Conservation (phyloP, 2,113 vertebrate genomes). For the Aspidoscelis tigris region DNA sequence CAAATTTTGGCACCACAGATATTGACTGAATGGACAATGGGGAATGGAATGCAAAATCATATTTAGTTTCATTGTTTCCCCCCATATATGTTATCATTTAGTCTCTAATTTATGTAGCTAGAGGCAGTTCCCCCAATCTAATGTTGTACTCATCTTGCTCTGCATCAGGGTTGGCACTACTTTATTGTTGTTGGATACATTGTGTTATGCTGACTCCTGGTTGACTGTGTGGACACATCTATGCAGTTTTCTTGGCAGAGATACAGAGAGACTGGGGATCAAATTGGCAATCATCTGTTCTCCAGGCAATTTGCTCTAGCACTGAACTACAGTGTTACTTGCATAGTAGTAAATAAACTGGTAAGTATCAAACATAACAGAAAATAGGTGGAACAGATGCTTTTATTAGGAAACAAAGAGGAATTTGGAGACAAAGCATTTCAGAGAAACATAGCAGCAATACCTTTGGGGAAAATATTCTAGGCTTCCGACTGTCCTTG, state of each 20-base stretch:
- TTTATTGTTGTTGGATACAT: no score
- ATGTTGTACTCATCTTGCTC: background rate
- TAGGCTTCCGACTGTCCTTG: constrained; percentile 60
- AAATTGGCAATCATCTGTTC: no score
- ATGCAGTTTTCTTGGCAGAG: background rate
- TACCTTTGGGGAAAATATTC: constrained; percentile 44
- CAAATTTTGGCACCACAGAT: no score
- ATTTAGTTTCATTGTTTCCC: background rate
- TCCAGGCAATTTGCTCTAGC: no score
- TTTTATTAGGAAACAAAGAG: background rate
- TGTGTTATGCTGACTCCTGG: no score
- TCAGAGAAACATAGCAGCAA: constrained; percentile 65
- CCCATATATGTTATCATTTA: no score
- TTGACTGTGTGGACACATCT: background rate
- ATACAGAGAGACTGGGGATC: background rate
- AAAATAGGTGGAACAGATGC: constrained; percentile 25
- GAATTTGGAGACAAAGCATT: constrained; percentile 52
- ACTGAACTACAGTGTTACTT: no score
- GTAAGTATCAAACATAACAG: background rate
- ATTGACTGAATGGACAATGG: background rate
- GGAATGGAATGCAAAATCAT: background rate
- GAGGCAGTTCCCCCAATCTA: background rate
- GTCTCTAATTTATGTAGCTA: background rate
- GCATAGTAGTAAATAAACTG: background rate
- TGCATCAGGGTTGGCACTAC: background rate